These are phyloP conservation scores for Prunella himalayana DNA, from an alignment of 2,113 vertebrate genomes.

Conservation along the genomic window DNA sequence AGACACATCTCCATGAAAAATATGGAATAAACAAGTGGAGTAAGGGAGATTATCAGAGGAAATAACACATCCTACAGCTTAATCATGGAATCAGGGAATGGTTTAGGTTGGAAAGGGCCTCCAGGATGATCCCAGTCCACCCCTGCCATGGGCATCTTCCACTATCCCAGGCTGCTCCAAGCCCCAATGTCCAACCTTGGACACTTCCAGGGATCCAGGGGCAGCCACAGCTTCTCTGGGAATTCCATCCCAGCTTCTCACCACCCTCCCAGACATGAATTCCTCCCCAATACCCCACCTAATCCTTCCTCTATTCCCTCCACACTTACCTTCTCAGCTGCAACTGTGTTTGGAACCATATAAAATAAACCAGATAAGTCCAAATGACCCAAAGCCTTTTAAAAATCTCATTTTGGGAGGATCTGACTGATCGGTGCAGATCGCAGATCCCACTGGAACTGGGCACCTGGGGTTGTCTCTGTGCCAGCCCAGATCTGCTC, in stretches of 20 bases:
- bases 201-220: neutral
- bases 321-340: neutral
- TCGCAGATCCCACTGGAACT: neutral
- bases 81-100: neutral
- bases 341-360: neutral
- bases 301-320: neutral
- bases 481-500: neutral
- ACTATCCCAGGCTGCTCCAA: neutral
- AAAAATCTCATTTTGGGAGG: neutral
- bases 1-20: neutral
- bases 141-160: neutral
- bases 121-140: neutral
- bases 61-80: neutral
- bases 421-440: neutral
- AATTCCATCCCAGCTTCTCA: accelerated
- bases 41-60: neutral
- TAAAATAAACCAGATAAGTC: neutral
- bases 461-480: neutral
- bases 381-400: neutral
- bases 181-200: accelerated
- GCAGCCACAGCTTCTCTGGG: neutral
- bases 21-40: neutral
- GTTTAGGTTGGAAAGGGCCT: neutral
- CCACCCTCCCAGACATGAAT: neutral
- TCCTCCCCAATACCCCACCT: neutral